Percentiles rank a stretch among this genome's conserved stretches.
These are phyloP conservation scores for Melipona bicolor DNA, from an alignment of 2,888 invertebrate genomes.

Conservation along the genomic window DNA sequence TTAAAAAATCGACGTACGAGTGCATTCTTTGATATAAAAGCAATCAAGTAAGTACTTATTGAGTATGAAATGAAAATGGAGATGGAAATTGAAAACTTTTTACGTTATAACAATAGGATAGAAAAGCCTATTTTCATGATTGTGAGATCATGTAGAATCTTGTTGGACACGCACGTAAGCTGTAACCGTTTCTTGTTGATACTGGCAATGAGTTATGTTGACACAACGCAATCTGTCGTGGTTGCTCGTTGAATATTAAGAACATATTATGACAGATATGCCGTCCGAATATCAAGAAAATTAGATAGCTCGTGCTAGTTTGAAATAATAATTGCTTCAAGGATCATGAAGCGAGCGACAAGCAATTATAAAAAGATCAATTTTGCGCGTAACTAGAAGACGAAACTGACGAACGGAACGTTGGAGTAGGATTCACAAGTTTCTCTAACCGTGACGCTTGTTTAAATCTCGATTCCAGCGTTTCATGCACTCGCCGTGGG, in stretches of 20 bases:
- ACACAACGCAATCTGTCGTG: slow-evolving; percentile 70
- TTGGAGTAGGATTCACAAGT: neutral
- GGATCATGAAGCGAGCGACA: slow-evolving; percentile 46
- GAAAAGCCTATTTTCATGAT: neutral
- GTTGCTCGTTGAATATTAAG: slow-evolving; percentile 61
- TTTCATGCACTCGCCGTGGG: neutral
- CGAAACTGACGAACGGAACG: neutral
- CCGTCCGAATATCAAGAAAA: slow-evolving; percentile 29
- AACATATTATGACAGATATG: slow-evolving; percentile 64
- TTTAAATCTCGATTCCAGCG: slow-evolving; percentile 15
- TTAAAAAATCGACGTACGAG: neutral
- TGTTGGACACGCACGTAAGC: slow-evolving; percentile 48
- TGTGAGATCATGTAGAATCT: slow-evolving; percentile 57
- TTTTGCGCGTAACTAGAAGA: slow-evolving; percentile 12
- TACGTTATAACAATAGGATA: neutral
- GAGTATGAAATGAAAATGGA: neutral
- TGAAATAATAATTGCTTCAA: slow-evolving; percentile 17
- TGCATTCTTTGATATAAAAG: neutral
- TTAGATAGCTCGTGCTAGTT: slow-evolving; percentile 22
- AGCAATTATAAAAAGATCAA: slow-evolving; percentile 56
- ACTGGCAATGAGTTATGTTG: slow-evolving; percentile 78
- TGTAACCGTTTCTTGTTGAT: slow-evolving; percentile 75
- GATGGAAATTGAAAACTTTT: neutral
- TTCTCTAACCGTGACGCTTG: slow-evolving; percentile 11
- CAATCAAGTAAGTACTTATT: neutral